Conservation (phyloP, 2,888 invertebrate species). For the Junonia oenone region DNA sequence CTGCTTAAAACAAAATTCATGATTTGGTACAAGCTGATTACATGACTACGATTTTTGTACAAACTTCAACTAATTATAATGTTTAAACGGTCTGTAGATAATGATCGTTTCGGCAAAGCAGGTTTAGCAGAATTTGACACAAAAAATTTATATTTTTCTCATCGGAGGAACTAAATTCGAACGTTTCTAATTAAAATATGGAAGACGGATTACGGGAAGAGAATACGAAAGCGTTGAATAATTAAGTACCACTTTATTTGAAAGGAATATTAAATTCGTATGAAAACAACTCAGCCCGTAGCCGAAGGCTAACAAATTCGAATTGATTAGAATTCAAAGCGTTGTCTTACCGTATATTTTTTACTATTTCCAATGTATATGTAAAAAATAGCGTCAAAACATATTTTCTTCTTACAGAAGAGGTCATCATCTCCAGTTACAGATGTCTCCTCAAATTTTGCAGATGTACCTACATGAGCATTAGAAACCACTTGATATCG, state of each 20-base stretch:
- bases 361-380: background rate
- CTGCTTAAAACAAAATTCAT: background rate
- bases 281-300: conserved; percentile 2
- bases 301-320: conserved; percentile 10
- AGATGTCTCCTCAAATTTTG: too few relatives aligned
- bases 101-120: too few relatives aligned
- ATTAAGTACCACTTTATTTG: conserved; percentile 9
- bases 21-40: too few relatives aligned
- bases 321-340: conserved; percentile 15
- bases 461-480: too few relatives aligned
- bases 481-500: too few relatives aligned
- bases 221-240: conserved; percentile 15
- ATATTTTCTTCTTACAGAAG: background rate
- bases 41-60: background rate
- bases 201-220: conserved; percentile 8
- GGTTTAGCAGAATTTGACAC: background rate
- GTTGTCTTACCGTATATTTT: background rate
- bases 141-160: background rate
- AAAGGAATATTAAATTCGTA: conserved; percentile 11
- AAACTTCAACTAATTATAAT: too few relatives aligned
- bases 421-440: too few relatives aligned
- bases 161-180: conserved; percentile 1
- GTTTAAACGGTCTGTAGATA: too few relatives aligned
- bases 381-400: background rate
- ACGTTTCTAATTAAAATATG: conserved; percentile 2